phyloP scores from a whole-genome alignment of 1,140 invertebrate species.

The Zaprionus capensis region DNA sequence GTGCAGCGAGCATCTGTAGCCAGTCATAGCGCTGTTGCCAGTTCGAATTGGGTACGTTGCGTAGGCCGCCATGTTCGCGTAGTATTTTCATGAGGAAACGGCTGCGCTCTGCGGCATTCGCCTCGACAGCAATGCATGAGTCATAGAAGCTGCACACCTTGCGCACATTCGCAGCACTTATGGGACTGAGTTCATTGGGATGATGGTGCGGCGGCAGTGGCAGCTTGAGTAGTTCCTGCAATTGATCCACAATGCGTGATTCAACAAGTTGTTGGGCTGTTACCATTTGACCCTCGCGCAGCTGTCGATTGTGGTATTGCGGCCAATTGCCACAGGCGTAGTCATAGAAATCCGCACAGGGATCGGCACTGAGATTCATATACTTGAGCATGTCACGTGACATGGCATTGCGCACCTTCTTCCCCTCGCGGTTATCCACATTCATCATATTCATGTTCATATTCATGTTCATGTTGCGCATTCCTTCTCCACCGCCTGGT shows the following conservation, averaged over 20 bases:
- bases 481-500: neutral
- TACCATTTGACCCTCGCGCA: slow-evolving; percentile 37
- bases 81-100: slow-evolving; percentile 61
- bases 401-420: slow-evolving; percentile 43
- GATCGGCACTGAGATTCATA: slow-evolving; percentile 91
- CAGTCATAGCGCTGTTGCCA: slow-evolving; percentile 62
- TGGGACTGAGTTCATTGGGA: slow-evolving; percentile 35
- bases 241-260: slow-evolving; percentile 35
- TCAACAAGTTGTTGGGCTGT: slow-evolving; percentile 62
- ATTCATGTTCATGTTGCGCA: slow-evolving; percentile 10
- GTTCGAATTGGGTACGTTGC: slow-evolving; percentile 48
- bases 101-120: slow-evolving; percentile 32
- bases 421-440: slow-evolving; percentile 48
- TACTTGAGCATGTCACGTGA: slow-evolving; percentile 88
- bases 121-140: slow-evolving; percentile 89
- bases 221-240: slow-evolving; percentile 53
- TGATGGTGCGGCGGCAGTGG: slow-evolving; percentile 45
- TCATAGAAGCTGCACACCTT: slow-evolving; percentile 93
- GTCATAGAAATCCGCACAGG: slow-evolving; percentile 95
- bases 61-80: slow-evolving; percentile 59
- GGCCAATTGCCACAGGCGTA: slow-evolving; percentile 86
- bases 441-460: neutral
- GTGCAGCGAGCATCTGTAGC: slow-evolving; percentile 54
- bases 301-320: slow-evolving; percentile 38
- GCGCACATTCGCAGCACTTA: slow-evolving; percentile 39